Base-by-base conservation (phyloP, 2,113 vertebrate species). In the Hassar affinis region DNA sequence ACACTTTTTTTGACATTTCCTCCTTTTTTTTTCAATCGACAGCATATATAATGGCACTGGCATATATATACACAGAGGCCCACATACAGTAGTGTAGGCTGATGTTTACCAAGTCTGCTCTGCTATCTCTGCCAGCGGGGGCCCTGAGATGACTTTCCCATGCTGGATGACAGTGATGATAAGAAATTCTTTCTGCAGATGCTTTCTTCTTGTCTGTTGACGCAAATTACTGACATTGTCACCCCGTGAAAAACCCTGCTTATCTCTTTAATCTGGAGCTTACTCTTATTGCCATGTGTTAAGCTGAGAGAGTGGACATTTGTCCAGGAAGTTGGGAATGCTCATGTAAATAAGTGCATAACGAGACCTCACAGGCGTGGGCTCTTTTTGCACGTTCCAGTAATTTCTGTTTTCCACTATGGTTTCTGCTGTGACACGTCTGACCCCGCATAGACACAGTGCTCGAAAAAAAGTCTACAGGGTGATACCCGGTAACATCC, bases 181-280 rank as follows among this genome's bases (percentile, higher is more conserved):
- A 84, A 84, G 75, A 71, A 84, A 84, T 79, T 71, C 52, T 79
- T 77, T 72, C 64, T 84, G 82, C 82, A 78, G 51, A 68, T 52
- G 62, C 81, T 77, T 12, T 69, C 25, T 18, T 47, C 20, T 45
- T 64, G 27, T 81, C 51, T 81, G 71, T 66, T 77, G 59, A 38
- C 59, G 59, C 45, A 64, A 64, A 42, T 78, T 57, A 33, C 49
- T 47, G 35, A 47, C 82, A 84, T 78, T 47, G 27, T 78, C 20
- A 35, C 30, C 38, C 30, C 27, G 7, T 6, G 14, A 42, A 62
- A 62, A 76, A 49, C 10, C 30, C 38, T 35, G 49, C 38, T 61
- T 79, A 59, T 84, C 76, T 77, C 6, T 45, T 71, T 71, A 69
- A 84, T 78, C 74, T 84, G 49, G 45, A 66, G 22, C 82, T 68